Conservation (phyloP, 2,113 vertebrate species). For the Paraplagusia blochii region DNA sequence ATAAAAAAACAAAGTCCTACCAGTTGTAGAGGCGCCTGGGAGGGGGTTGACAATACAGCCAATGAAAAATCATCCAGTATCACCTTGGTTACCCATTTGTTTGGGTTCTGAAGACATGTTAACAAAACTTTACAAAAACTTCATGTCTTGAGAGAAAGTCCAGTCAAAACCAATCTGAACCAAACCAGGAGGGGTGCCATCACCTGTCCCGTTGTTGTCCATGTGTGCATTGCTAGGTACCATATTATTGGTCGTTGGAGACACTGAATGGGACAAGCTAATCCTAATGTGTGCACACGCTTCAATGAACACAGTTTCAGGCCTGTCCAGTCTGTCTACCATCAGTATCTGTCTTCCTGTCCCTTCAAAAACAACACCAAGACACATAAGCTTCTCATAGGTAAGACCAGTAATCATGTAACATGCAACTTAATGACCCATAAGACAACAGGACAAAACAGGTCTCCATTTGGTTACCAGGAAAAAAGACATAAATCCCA, state of each 20-base stretch:
- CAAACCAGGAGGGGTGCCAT: not conserved
- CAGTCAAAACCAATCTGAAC: not conserved
- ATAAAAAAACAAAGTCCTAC: too few relatives aligned
- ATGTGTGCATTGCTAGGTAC: not conserved
- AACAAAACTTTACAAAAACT: too few relatives aligned
- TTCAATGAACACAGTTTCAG: slow-evolving; percentile 48
- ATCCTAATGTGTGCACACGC: slow-evolving; percentile 68
- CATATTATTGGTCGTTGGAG: slow-evolving; percentile 31
- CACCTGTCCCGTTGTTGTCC: not conserved
- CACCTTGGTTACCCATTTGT: too few relatives aligned
- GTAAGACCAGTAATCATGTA: not conserved
- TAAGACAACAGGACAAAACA: slow-evolving; percentile 21
- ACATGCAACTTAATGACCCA: not conserved
- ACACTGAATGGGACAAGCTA: slow-evolving; percentile 33
- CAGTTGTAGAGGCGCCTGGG: too few relatives aligned
- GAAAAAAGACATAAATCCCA: not conserved
- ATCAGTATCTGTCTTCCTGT: not conserved
- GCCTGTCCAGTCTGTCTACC: slow-evolving; percentile 32
- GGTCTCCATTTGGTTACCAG: not conserved
- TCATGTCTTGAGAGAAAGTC: too few relatives aligned
- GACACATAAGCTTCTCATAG: too few relatives aligned
- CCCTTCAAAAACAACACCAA: not conserved
- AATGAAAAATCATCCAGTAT: too few relatives aligned
- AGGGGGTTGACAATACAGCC: too few relatives aligned
- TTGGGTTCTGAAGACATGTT: too few relatives aligned